A percentile compares a stretch with the other conserved stretches of the same genome.
Conservation (phyloP, 2,797 vertebrate species). For the Anas acuta region DNA sequence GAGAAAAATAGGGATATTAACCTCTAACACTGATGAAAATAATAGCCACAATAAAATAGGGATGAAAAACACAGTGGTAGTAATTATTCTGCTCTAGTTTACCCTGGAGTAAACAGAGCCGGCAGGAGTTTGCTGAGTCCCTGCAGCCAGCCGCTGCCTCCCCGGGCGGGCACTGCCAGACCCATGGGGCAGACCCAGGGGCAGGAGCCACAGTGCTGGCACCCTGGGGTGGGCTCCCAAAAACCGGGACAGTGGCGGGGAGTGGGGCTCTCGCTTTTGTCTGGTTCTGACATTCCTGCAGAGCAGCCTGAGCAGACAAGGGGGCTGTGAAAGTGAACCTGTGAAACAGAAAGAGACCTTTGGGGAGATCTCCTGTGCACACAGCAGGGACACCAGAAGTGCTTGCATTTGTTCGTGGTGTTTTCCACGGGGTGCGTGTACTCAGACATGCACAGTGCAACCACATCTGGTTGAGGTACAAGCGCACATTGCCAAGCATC, state of each 20-base stretch:
- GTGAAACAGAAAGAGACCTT: constrained; percentile 64
- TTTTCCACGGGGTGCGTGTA: neutral
- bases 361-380: constrained; percentile 22
- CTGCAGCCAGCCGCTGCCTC: neutral
- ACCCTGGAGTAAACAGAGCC: constrained; percentile 42
- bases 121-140: neutral
- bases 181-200: neutral
- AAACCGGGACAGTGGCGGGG: constrained; percentile 56
- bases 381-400: constrained; percentile 29
- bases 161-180: neutral
- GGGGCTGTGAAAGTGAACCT: constrained; percentile 64
- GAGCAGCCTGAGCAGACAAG: constrained; percentile 54
- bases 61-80: constrained; percentile 66
- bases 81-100: constrained; percentile 71
- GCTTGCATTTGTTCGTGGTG: neutral
- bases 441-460: rapidly evolving
- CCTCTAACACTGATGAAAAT: constrained; percentile 81
- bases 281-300: constrained; percentile 71
- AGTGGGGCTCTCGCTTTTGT: constrained; percentile 36
- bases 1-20: constrained; percentile 78
- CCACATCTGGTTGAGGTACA: rapidly evolving
- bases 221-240: constrained; percentile 45
- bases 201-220: neutral
- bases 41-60: constrained; percentile 79
- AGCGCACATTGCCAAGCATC: neutral